phyloP scores from a whole-genome alignment of 2,888 invertebrate genomes.

The Odontomyia ornata region DNA sequence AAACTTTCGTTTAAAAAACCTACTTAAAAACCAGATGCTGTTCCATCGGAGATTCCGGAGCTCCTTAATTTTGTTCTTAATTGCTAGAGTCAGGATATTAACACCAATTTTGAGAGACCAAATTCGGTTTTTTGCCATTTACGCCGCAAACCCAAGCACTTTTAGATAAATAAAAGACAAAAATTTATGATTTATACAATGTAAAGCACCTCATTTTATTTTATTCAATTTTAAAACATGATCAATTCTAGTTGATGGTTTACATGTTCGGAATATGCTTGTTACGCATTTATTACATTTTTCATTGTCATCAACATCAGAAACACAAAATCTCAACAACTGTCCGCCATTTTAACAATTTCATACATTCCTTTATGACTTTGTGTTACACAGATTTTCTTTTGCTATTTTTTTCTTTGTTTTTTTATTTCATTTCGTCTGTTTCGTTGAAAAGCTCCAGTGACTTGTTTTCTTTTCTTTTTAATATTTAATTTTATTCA shows the following conservation, averaged over 20 bases:
- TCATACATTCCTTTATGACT: neutral
- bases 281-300: conserved; percentile 24
- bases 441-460: conserved; percentile 38
- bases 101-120: too few relatives aligned
- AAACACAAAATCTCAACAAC: conserved; percentile 25
- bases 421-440: conserved; percentile 1
- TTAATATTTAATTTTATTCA: neutral
- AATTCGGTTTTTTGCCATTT: too few relatives aligned
- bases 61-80: too few relatives aligned
- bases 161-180: neutral
- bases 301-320: neutral
- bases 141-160: too few relatives aligned
- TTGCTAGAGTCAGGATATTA: too few relatives aligned
- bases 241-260: conserved; percentile 30
- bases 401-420: conserved; percentile 20
- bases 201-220: conserved; percentile 44
- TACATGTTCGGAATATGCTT: conserved; percentile 11
- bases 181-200: conserved; percentile 34
- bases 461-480: conserved; percentile 44
- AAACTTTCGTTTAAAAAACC: too few relatives aligned
- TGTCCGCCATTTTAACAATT: neutral
- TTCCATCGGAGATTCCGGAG: too few relatives aligned
- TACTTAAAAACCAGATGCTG: too few relatives aligned
- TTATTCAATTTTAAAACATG: conserved; percentile 38
- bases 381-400: conserved; percentile 8